Evolutionary conservation across 2,113 vertebrate species (phyloP).

Genomic region (Boleophthalmus pectinirostris): DNA sequence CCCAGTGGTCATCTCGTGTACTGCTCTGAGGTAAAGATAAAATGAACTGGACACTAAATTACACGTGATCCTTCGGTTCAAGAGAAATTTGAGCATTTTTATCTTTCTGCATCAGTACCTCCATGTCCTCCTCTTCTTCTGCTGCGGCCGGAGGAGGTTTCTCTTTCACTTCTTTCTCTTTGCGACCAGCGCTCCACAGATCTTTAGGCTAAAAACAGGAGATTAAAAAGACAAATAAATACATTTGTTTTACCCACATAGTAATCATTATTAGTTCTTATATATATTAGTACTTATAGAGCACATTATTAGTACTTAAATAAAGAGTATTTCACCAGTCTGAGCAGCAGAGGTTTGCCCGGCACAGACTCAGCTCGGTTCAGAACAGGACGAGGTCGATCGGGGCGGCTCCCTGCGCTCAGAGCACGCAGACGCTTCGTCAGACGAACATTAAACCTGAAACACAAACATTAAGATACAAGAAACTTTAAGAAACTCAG

Average conservation of each 20-base stretch:
- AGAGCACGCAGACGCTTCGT: constrained; percentile 72
- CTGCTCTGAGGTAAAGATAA: no score
- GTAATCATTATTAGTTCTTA: not conserved
- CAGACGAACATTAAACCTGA: constrained; percentile 71
- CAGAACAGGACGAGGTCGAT: constrained; percentile 56
- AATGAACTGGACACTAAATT: no score
- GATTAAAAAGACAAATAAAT: no score
- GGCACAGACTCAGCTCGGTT: constrained; percentile 69
- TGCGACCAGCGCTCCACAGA: constrained; percentile 73
- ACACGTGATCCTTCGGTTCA: no score
- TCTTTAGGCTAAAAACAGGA: constrained; percentile 58
- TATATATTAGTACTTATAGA: no score
- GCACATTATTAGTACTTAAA: not conserved
- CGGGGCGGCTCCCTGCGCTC: constrained; percentile 57
- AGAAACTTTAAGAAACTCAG: no score
- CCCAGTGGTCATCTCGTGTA: no score
- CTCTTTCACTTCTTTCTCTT: constrained; percentile 77
- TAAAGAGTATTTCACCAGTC: constrained; percentile 55
- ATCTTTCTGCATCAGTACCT: not conserved
- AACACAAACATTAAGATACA: not conserved
- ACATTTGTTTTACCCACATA: not conserved
- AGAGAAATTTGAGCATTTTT: no score
- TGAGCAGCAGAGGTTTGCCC: constrained; percentile 69
- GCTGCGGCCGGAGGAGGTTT: constrained; percentile 58
- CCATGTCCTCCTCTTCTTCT: constrained; percentile 62